Conservation (phyloP, 1,140 invertebrate species). For the Megathymus violae region DNA sequence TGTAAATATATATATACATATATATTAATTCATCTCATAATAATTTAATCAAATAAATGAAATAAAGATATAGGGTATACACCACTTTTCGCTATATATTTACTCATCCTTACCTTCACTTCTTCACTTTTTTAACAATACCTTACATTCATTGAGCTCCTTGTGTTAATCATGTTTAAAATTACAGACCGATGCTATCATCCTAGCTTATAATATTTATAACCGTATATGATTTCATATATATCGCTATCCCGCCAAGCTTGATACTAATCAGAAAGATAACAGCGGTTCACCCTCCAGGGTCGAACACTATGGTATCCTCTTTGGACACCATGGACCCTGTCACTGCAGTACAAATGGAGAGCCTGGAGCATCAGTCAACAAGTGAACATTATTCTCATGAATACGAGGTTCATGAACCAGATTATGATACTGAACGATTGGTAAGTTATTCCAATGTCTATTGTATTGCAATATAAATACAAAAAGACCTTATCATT, state of each 20-base stretch:
- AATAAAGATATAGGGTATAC: no score
- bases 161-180: conserved; percentile 36
- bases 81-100: no score
- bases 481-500: no score
- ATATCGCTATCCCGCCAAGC: conserved; percentile 67
- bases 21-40: no score
- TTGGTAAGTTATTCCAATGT: conserved; percentile 51
- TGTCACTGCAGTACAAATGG: conserved; percentile 77
- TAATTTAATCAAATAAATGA: no score
- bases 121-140: no score
- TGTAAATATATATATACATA: no score
- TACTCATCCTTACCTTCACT: no score
- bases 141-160: conserved; percentile 3
- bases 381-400: conserved; percentile 78
- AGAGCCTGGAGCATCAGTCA: conserved; percentile 77
- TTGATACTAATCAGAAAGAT: conserved; percentile 81
- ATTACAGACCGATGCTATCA: conserved; percentile 55
- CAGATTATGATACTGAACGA: conserved; percentile 77
- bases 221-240: conserved; percentile 36
- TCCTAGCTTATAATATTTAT: conserved; percentile 52
- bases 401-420: conserved; percentile 78
- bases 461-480: no score
- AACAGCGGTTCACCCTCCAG: conserved; percentile 82
- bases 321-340: conserved; percentile 88
- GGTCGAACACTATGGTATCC: conserved; percentile 89